Percentiles rank a stretch among this genome's conserved stretches.
Evolutionary conservation across 2,113 vertebrate genomes (phyloP).

Genomic region (Ellobius talpinus): DNA sequence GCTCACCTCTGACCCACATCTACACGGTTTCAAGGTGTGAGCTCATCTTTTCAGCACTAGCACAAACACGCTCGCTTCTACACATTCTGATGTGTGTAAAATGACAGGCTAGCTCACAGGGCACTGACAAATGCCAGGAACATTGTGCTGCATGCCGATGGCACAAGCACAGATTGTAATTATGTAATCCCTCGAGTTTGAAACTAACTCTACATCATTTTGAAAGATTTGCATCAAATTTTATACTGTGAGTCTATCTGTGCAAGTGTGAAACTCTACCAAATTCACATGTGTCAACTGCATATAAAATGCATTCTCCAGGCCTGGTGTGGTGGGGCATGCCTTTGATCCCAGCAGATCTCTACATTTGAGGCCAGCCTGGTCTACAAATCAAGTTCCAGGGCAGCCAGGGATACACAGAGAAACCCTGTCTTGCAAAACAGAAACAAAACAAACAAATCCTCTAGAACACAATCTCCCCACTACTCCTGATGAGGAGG

Average conservation of each 20-base stretch:
- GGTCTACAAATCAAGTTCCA: background rate
- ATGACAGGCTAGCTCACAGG: background rate
- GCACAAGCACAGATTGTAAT: background rate
- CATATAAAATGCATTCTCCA: background rate
- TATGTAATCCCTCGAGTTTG: background rate
- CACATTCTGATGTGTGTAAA: background rate
- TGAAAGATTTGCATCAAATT: background rate
- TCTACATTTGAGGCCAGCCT: background rate
- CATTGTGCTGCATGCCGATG: rapidly evolving
- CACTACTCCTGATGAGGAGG: no score
- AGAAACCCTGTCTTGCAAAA: background rate
- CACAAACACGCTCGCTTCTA: background rate
- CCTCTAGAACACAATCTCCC: background rate
- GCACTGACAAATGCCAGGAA: background rate
- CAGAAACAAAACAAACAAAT: background rate
- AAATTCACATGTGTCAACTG: background rate
- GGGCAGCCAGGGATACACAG: background rate
- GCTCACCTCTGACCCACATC: background rate
- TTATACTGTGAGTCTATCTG: background rate
- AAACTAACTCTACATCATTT: background rate
- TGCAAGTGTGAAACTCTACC: background rate
- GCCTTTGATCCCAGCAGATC: background rate
- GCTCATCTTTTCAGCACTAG: background rate
- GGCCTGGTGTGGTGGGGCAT: no score
- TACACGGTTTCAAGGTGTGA: background rate